Conservation (phyloP, 2,888 invertebrate species). For the Druceiella hillmani region DNA sequence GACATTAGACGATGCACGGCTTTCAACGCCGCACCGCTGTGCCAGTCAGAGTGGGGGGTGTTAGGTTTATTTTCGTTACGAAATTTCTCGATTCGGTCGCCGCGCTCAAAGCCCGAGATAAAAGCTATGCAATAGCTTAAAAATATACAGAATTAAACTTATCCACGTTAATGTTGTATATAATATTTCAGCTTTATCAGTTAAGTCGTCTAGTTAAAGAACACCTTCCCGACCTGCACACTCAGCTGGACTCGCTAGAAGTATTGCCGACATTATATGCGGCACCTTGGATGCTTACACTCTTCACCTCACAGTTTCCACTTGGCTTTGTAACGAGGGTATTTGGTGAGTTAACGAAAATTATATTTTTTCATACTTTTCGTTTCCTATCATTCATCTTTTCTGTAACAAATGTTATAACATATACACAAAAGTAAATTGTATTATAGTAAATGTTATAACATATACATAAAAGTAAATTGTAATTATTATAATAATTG, state of each 20-base stretch:
- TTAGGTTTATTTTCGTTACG: too few species aligned
- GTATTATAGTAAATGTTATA: constrained; percentile 15
- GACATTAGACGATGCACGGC: too few species aligned
- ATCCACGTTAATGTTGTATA: too few species aligned
- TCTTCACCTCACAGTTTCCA: constrained; percentile 96
- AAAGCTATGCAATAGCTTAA: too few species aligned
- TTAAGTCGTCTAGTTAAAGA: constrained; percentile 88
- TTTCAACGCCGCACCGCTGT: too few species aligned
- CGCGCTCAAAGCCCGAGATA: too few species aligned
- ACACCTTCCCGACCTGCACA: constrained; percentile 77
- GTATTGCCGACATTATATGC: constrained; percentile 93
- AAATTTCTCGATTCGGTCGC: too few species aligned
- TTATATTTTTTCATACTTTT: too few species aligned
- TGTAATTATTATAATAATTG: constrained; percentile 4
- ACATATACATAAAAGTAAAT: constrained; percentile 1
- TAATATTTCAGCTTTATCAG: constrained; percentile 76
- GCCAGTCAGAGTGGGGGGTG: too few species aligned
- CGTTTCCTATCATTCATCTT: constrained; percentile 7
- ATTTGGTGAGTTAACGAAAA: constrained; percentile 81
- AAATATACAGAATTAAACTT: too few species aligned
- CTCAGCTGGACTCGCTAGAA: constrained; percentile 82
- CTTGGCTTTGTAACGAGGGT: constrained; percentile 92
- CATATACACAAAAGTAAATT: constrained; percentile 1
- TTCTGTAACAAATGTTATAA: constrained; percentile 1
- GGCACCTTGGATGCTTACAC: constrained; percentile 93